phyloP scores from a whole-genome alignment of 2,113 vertebrate genomes.

The Aplodontia rufa region DNA sequence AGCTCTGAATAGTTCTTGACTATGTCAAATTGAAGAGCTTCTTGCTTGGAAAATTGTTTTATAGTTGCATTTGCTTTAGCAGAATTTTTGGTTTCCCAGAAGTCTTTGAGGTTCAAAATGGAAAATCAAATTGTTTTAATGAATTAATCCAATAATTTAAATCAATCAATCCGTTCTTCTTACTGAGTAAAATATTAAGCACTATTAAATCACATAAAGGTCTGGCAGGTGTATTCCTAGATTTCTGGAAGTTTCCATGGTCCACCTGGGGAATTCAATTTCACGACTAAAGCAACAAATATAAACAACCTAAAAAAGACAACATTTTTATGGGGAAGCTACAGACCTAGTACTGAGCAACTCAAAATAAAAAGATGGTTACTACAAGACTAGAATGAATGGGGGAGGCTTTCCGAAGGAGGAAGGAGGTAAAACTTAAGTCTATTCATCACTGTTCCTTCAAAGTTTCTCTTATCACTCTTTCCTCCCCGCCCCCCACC shows the following conservation, averaged over 20 bases:
- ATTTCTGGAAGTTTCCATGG: background rate
- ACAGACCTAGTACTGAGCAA: background rate
- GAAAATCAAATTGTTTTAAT: background rate
- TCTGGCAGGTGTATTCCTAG: background rate
- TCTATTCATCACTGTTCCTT: constrained; percentile 1
- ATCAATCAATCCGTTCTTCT: background rate
- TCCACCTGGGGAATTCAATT: background rate
- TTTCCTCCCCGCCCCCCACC: background rate
- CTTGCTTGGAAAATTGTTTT: background rate
- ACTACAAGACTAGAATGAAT: background rate
- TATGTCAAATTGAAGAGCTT: background rate
- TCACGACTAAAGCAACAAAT: constrained; percentile 11
- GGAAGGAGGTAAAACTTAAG: background rate
- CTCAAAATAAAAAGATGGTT: background rate
- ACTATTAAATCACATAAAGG: background rate
- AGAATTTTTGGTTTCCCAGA: constrained; percentile 1
- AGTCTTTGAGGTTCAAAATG: background rate
- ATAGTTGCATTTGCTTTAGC: background rate
- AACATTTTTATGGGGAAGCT: background rate
- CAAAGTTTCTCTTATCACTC: constrained; percentile 48
- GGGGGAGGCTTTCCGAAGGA: background rate
- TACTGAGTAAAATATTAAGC: background rate
- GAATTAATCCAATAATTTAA: background rate
- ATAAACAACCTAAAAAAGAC: background rate
- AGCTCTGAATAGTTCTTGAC: background rate